phyloP scores from a whole-genome alignment of 2,888 invertebrate genomes.

The Oxycera nigricornis region DNA sequence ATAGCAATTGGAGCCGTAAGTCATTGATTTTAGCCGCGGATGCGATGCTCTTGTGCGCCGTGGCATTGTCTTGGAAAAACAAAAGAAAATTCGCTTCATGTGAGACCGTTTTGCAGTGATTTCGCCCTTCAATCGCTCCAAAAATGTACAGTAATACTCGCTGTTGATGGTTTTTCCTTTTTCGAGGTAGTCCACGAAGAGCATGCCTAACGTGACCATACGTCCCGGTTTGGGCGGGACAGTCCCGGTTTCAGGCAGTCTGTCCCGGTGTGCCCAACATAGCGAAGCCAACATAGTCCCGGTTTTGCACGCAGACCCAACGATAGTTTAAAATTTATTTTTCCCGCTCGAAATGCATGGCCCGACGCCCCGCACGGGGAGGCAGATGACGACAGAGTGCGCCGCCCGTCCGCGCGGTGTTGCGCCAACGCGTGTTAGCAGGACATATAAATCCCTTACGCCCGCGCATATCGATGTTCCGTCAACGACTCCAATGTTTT shows the following conservation, averaged over 20 bases:
- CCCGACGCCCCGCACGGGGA: not conserved
- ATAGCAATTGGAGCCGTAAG: too few species aligned
- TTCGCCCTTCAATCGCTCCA: not conserved
- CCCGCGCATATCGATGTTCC: not conserved
- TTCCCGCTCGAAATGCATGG: not conserved
- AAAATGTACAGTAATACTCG: not conserved
- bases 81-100: too few species aligned
- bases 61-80: too few species aligned
- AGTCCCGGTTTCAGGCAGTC: not conserved
- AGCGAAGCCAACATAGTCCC: not conserved
- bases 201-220: not conserved
- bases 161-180: too few species aligned
- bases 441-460: not conserved
- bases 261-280: not conserved
- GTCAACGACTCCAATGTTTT: not conserved
- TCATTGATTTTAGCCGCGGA: too few species aligned
- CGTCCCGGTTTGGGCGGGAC: not conserved
- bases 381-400: not conserved
- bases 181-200: too few species aligned
- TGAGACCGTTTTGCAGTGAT: not conserved
- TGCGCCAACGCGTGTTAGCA: too few species aligned
- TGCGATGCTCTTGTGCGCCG: too few species aligned
- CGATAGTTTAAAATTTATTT: not conserved
- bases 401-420: not conserved
- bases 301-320: not conserved